phyloP scores from a whole-genome alignment of 2,888 invertebrate genomes.

The Drosophila atripex region DNA sequence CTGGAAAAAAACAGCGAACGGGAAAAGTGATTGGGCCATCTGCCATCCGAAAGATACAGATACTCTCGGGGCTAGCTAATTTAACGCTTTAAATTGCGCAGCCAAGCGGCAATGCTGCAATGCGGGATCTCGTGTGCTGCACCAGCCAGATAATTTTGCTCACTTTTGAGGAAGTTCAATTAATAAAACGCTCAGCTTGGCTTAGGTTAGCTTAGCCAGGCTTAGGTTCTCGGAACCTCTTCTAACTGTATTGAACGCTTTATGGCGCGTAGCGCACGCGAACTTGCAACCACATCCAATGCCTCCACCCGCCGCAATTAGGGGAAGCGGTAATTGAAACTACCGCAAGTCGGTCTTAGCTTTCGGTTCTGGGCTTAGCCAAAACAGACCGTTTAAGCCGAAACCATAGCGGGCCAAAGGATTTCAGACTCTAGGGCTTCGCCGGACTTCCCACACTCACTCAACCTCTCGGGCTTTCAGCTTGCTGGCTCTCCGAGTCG shows the following conservation, averaged over 20 bases:
- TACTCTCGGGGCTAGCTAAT: constrained; percentile 62
- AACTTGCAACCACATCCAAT: constrained; percentile 3
- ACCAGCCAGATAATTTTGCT: constrained; percentile 31
- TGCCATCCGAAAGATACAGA: constrained; percentile 28
- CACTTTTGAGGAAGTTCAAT: constrained; percentile 79
- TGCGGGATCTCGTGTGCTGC: constrained; percentile 57
- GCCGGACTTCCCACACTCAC: constrained; percentile 32
- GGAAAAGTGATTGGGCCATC: constrained; percentile 34
- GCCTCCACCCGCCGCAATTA: constrained; percentile 54
- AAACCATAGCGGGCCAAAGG: constrained; percentile 26
- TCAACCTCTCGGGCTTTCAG: too few species aligned
- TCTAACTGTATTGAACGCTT: constrained; percentile 79
- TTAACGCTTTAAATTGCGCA: constrained; percentile 82
- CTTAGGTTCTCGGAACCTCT: constrained; percentile 56
- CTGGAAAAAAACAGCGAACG: constrained; percentile 16
- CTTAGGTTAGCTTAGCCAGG: constrained; percentile 44
- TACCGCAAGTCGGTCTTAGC: constrained; percentile 57
- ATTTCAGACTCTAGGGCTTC: constrained; percentile 39
- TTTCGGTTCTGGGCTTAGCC: constrained; percentile 29
- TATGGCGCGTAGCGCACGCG: constrained; percentile 78
- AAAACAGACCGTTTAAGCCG: constrained; percentile 44
- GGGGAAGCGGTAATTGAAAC: constrained; percentile 73
- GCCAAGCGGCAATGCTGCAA: constrained; percentile 75
- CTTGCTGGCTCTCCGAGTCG: constrained; percentile 10
- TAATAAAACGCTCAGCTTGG: constrained; percentile 75